Evolutionary conservation across 2,113 vertebrate genomes (phyloP).

Genomic region (Echinops telfairi): DNA sequence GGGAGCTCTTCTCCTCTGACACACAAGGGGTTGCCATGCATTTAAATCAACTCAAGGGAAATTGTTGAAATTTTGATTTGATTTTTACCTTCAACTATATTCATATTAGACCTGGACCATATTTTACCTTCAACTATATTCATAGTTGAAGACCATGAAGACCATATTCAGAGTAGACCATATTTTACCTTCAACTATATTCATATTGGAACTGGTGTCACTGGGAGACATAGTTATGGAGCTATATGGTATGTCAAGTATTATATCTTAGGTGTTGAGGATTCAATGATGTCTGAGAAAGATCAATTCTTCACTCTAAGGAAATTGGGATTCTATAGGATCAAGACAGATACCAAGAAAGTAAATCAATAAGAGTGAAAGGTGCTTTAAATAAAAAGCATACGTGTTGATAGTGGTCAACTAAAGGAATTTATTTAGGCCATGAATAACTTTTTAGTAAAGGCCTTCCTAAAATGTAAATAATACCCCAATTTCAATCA

Average conservation of each 20-base stretch:
- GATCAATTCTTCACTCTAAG: neutral
- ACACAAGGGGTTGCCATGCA: too few species aligned
- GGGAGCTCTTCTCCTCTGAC: neutral
- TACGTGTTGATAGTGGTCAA: neutral
- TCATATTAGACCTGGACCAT: neutral
- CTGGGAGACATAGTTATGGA: neutral
- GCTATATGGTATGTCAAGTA: neutral
- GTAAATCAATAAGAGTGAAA: neutral
- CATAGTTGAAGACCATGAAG: too few species aligned
- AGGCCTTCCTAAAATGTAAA: neutral
- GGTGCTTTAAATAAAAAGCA: neutral
- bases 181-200: neutral
- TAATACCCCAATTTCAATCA: neutral
- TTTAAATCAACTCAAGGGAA: too few species aligned
- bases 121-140: neutral
- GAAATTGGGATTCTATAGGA: neutral
- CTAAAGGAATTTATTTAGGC: neutral
- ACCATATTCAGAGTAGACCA: too few species aligned
- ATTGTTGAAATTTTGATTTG: neutral
- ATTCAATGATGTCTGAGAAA: neutral
- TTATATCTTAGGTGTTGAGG: neutral
- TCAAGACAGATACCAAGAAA: neutral
- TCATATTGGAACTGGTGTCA: neutral
- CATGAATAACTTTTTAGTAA: neutral
- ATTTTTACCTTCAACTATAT: neutral